Evolutionary conservation across 2,797 vertebrate species (phyloP), one percentile per base, ranked within the genome.

Genomic region (Argya squamiceps): DNA sequence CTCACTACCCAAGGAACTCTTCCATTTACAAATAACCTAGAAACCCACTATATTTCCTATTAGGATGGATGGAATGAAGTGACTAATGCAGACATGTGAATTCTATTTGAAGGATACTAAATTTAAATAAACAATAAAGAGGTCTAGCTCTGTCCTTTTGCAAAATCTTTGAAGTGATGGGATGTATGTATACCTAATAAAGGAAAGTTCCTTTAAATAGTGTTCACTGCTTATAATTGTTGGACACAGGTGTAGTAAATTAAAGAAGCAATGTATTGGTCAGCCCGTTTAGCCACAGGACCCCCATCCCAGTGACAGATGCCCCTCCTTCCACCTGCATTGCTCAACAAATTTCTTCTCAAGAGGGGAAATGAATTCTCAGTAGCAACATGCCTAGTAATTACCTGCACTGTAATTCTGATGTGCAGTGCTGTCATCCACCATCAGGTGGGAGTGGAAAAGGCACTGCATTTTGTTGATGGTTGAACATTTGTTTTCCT

Each of bases 401-500:
- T 97, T 96, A 96, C 92, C 89, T 0, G 1, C 84, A 88, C 75
- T 88, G 87, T 94, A 94, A 89, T 96, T 97, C 91, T 53, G 53
- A 83, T 94, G 84, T 96, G 96, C 91, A 93, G n/a, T 87, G 90
- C 91, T 97, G 94, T 96, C 97, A 96, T 84, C 95, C 84, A 74
- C 96, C 94, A 96, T 95, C 10, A 39, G 82, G 92, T 83, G 89
- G 95, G 94, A 97, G 80, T 92, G 78, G 86, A 81, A 86, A 81
- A 95, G 73, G 65, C 84, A 39, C 89, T 96, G 96, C 94, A 92
- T 95, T 97, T 96, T 96, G 92, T 96, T 97, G 93, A 87, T 94
- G 88, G 92, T 84, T 96, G 91, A 89, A 94, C 95, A 87, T 95
- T 97, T 96, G 76, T 97, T 97, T 97, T 97, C 95, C 84, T 97